These are phyloP conservation scores for Bombyx mori DNA, from an alignment of 1,140 invertebrate genomes.

Conservation along the genomic window ASM3026992v2 NC_085116.1:4341001-4341500, in stretches of 20 bases:
- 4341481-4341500: no score
- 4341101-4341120: not conserved
- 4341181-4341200: constrained; percentile 11
- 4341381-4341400: no score
- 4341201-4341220: constrained; percentile 19
- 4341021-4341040: constrained; percentile 22
- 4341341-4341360: no score
- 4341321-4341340: constrained; percentile 4
- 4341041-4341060: no score
- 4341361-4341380: no score
- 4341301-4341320: constrained; percentile 43
- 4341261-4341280: constrained; percentile 39
- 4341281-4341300: constrained; percentile 52
- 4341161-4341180: constrained; percentile 36
- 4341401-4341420: no score
- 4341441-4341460: no score
- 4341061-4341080: no score
- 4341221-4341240: constrained; percentile 32
- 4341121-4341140: constrained; percentile 18
- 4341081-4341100: not conserved
- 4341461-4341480: no score
- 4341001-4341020: constrained; percentile 23
- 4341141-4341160: constrained; percentile 25
- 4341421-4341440: no score
- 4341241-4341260: constrained; percentile 38